These are phyloP conservation scores for Aphis craccivora DNA, from an alignment of 1,140 invertebrate genomes.

Conservation along the genomic window DNA sequence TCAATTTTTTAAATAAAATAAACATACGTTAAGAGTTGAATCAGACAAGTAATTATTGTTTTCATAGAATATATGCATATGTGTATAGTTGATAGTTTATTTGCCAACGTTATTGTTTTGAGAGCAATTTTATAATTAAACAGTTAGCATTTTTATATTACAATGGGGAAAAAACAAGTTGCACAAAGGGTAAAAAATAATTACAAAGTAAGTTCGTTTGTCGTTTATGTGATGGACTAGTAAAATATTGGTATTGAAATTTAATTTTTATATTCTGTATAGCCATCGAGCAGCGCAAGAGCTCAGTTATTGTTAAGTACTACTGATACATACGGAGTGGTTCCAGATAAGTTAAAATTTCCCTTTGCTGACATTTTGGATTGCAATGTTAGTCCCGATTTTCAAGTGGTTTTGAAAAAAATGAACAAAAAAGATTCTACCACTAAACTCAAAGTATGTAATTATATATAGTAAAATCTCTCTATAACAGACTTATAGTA, in stretches of 20 bases:
- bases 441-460: constrained; percentile 79
- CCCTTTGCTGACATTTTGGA: constrained; percentile 68
- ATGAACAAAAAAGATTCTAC: constrained; percentile 85
- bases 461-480: neutral
- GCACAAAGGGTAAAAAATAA: constrained; percentile 51
- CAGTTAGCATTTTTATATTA: neutral
- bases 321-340: neutral
- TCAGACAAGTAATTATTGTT: neutral
- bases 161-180: constrained; percentile 53
- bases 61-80: neutral
- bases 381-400: constrained; percentile 67
- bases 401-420: constrained; percentile 75
- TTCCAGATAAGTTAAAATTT: constrained; percentile 63
- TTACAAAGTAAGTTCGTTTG: constrained; percentile 17
- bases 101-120: neutral
- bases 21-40: neutral
- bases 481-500: no score
- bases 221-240: neutral
- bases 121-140: neutral
- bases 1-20: neutral
- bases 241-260: neutral
- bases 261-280: neutral
- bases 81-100: neutral
- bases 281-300: constrained; percentile 46
- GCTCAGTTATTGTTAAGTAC: constrained; percentile 40